A percentile compares a stretch with the other conserved stretches of the same genome.
These are phyloP conservation scores for Porites evermanni DNA, from an alignment of 92 coral and sea anemone genomes.

Conservation along the genomic window DNA sequence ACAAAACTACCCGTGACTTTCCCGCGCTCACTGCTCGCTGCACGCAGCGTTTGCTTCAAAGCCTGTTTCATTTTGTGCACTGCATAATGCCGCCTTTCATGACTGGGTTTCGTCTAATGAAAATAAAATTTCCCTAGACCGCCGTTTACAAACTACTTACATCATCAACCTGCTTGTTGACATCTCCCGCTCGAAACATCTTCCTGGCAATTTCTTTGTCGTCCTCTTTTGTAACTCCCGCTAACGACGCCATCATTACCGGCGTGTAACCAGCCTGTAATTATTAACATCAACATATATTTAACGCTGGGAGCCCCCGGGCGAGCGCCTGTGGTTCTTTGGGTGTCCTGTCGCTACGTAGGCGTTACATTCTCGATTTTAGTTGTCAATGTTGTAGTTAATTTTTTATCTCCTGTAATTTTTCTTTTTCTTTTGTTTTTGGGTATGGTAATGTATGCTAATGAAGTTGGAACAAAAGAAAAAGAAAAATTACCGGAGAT, in stretches of 20 bases:
- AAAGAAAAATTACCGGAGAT: too few relatives aligned
- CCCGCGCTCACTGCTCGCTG: background rate
- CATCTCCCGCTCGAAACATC: conserved; percentile 83
- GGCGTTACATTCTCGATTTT: too few relatives aligned
- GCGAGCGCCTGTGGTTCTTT: too few relatives aligned
- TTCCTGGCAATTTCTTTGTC: conserved; percentile 72
- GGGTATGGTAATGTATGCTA: too few relatives aligned
- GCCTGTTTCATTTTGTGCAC: background rate
- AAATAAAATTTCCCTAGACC: background rate
- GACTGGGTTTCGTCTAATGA: background rate
- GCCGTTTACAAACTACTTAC: conserved; percentile 39
- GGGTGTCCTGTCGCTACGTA: too few relatives aligned
- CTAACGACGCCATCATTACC: conserved; percentile 89
- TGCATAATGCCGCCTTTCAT: background rate
- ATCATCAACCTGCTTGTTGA: conserved; percentile 86
- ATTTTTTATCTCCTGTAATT: too few relatives aligned
- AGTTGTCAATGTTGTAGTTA: too few relatives aligned
- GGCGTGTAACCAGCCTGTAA: conserved; percentile 93
- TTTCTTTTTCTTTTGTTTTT: too few relatives aligned
- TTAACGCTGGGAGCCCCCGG: background rate
- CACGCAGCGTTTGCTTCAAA: background rate
- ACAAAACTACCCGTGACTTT: background rate
- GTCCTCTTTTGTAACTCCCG: conserved; percentile 74
- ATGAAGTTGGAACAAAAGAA: too few relatives aligned
- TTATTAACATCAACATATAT: background rate